Evolutionary conservation across 2,797 vertebrate species (phyloP), one percentile per base, ranked within the genome.

Genomic region (Sardinella longiceps): DNA sequence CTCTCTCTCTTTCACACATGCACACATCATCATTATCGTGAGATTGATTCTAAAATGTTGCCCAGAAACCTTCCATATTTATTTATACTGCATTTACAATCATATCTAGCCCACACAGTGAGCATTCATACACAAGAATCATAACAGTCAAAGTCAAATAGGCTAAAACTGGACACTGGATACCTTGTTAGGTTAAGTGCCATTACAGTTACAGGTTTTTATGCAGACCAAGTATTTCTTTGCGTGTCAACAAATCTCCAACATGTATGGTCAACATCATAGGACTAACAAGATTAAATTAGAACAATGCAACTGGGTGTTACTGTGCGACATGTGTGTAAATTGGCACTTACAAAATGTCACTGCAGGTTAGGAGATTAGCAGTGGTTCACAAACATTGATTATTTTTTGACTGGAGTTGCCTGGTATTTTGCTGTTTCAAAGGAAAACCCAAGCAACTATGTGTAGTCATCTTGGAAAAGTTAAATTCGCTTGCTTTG

Each of bases 1-100:
- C 63, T 37, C 28, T 10, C 63, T 89, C 87, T 82, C 86, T 86
- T 86, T 82, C 84, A 83, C 81, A 88, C 83, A 88, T 87, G 89
- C 89, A 90, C 88, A 86, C 87, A 37, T 20, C 66, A 74, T 37
- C 66, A 33, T 66, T 14, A 14, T 33, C 10, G 33, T 30, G 28
- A 70, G 30, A 74, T 18, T 39, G 15, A 30, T 37, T 30, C 25
- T 60, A 60, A 25, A 60, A 60, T 60, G 56, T n/a, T 60, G 56
- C 25, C n/a, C n/a, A 7, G n/a, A 60, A 2, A 50, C 33, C 15
- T 15, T 39, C 14, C 12, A 18, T 0, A 74, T 74, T 37, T 74
- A 37, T 74, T 74, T 3, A 74, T 74, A 33, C 53, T 30, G 15
- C 5, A 37, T 33, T 18, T 15, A 20, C 66, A 33, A 70, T 33